Evolutionary conservation across 1,140 invertebrate species (phyloP), one percentile per base, ranked within the genome.

Genomic region (Euwallacea similis): DNA sequence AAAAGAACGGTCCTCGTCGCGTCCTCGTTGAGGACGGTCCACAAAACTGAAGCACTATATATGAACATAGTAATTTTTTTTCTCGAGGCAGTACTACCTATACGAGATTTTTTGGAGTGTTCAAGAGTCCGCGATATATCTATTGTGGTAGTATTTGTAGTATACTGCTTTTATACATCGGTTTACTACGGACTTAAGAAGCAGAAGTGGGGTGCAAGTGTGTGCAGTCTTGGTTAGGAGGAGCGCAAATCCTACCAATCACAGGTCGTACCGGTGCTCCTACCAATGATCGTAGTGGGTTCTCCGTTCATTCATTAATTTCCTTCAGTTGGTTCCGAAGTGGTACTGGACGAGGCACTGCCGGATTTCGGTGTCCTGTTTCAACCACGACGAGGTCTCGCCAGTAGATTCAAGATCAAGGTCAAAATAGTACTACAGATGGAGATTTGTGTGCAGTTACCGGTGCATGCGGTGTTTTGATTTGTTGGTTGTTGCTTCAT

Each of bases 1-100:
- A 85, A 69, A 73, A 86, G 71, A 71, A 79, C 54, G 50, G 69
- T 76, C 8, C 74, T 73, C 4, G 77, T 76, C 47, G 77, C 53
- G 65, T 80, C 76, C 42, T 75, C 69, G 42, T 66, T 68, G n/a
- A 76, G 33, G 43, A 74, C 69, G 71, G 76, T 75, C 76, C 75
- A 81, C 67, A 82, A 71, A 74, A 76, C 74, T 66, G 62, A 72
- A 56, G 70, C 73, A 76, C 75, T 74, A 58, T 79, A 77, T 41
- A 80, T 74, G 66, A 82, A 79, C 81, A 82, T 82, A 43, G 41
- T 63, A 33, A 53, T 33, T 65, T 61, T 64, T 74, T 72, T 70
- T 72, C 11, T 47, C 54, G 63, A 21, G 46, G 13, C 56, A 16
- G 46, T 62, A 56, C 46, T 53, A 65, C 47, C 15, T 73, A 16